phyloP scores from a whole-genome alignment of 2,797 vertebrate genomes.

The Dallia pectoralis region DNA sequence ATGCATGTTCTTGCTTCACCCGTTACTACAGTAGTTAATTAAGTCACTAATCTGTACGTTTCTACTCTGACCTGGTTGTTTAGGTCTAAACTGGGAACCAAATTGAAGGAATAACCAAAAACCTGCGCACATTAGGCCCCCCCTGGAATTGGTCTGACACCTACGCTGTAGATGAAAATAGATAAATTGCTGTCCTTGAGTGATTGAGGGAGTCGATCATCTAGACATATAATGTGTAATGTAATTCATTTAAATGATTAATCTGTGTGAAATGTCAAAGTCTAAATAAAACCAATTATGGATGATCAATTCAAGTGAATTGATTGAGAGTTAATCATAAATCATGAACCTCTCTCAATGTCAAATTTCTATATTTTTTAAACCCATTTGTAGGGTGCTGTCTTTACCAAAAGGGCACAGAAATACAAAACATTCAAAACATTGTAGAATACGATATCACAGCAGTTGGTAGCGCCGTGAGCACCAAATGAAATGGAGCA shows the following conservation, averaged over 20 bases:
- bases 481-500: neutral
- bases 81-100: too few relatives aligned
- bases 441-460: neutral
- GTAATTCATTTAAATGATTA: neutral
- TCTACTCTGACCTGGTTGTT: too few relatives aligned
- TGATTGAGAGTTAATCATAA: neutral
- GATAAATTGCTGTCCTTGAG: neutral
- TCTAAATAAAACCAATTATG: neutral
- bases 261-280: neutral
- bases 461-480: neutral
- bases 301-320: neutral
- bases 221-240: neutral
- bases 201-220: neutral
- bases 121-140: too few relatives aligned
- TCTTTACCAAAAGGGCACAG: neutral
- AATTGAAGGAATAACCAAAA: too few relatives aligned
- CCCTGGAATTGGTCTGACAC: too few relatives aligned
- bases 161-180: neutral
- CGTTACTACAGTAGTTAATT: too few relatives aligned
- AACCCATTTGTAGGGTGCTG: neutral
- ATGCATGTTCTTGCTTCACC: too few relatives aligned
- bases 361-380: neutral
- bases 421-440: neutral
- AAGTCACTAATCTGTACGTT: too few relatives aligned
- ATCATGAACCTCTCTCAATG: neutral